Evolutionary conservation across 2,797 vertebrate species (phyloP), one percentile per base, ranked within the genome.

Genomic region (Emys orbicularis): DNA sequence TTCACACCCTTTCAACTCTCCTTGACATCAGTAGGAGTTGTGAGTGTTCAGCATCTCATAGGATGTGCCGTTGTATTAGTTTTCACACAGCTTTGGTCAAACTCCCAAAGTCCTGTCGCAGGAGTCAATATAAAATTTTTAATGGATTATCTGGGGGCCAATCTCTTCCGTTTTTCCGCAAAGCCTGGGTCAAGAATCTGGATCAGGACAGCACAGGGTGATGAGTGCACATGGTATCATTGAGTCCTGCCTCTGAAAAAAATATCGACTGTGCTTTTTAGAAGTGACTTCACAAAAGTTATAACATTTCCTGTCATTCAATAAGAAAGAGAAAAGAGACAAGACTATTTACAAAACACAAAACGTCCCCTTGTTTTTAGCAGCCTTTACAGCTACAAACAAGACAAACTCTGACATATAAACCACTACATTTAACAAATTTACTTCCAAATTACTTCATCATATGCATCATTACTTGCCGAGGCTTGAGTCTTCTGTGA

Each of bases 141-240:
- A 13, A 81, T 0, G 1, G 83, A 61, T 83, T 90, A 81, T 93
- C 86, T 37, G 34, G 16, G 34, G 34, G 52, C 79, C 86, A 31
- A 89, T 76, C 25, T 86, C 54, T 83, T 29, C 82, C 59, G 21
- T 95, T n/a, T 16, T 23, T 13, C 80, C 90, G 89, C 81, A 89
- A 96, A 95, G 76, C 6, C 49, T 6, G 34, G 87, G 84, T 93
- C 81, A 90, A 79, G 77, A 50, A 59, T 88, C 59, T 95, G 87
- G 59, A 81, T 41, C 56, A 92, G 86, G 93, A 11, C 8, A 83
- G 23, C 47, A 84, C 53, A 21, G 72, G 44, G 53, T 61, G 29
- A n/a, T 5, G 61, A 88, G 53, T 1, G 89, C 57, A 68, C 16
- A 77, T 29, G 56, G 68, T 84, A 92, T 86, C 34, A 61, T 16